Conservation (phyloP, 2,797 vertebrate species). For the Remorina albescens region DNA sequence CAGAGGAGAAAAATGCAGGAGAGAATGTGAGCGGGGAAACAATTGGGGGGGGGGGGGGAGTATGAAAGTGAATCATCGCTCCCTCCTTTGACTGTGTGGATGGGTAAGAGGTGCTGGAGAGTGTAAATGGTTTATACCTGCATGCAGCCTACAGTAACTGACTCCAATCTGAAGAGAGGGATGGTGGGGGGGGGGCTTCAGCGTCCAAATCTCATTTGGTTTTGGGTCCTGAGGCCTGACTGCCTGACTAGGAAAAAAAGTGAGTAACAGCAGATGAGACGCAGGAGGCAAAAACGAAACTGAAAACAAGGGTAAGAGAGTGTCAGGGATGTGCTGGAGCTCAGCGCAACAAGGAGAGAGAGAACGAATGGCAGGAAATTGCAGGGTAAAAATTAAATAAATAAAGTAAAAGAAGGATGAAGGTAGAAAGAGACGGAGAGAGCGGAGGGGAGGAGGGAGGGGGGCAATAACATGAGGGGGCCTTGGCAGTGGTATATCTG, state of each 20-base stretch:
- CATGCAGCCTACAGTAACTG: slow-evolving; percentile 76
- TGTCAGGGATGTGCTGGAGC: slow-evolving; percentile 48
- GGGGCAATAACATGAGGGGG: slow-evolving; percentile 36
- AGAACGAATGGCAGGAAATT: slow-evolving; percentile 60
- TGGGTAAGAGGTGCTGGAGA: slow-evolving; percentile 44
- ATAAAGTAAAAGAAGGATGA: slow-evolving; percentile 36
- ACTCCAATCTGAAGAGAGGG: slow-evolving; percentile 74
- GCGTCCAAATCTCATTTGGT: slow-evolving; percentile 84
- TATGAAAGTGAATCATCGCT: slow-evolving; percentile 26
- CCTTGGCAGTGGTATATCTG: slow-evolving; percentile 42
- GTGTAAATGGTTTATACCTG: slow-evolving; percentile 78
- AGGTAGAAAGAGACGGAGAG: slow-evolving; percentile 23
- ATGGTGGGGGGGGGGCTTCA: slow-evolving; percentile 48
- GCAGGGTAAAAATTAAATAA: slow-evolving; percentile 59
- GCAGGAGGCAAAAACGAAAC: slow-evolving; percentile 25
- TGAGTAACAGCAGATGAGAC: slow-evolving; percentile 58
- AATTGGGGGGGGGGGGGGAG: slow-evolving; percentile 29
- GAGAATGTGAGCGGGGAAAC: slow-evolving; percentile 24
- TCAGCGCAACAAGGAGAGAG: slow-evolving; percentile 33
- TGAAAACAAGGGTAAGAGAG: slow-evolving; percentile 48
- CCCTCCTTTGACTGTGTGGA: slow-evolving; percentile 7
- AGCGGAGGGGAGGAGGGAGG: slow-evolving; percentile 24
- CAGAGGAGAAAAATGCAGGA: slow-evolving; percentile 3
- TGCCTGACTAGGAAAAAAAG: slow-evolving; percentile 63
- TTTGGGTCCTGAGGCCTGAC: slow-evolving; percentile 69